Conservation (phyloP, 2,888 invertebrate genomes). For the Doris montereyensis region DNA sequence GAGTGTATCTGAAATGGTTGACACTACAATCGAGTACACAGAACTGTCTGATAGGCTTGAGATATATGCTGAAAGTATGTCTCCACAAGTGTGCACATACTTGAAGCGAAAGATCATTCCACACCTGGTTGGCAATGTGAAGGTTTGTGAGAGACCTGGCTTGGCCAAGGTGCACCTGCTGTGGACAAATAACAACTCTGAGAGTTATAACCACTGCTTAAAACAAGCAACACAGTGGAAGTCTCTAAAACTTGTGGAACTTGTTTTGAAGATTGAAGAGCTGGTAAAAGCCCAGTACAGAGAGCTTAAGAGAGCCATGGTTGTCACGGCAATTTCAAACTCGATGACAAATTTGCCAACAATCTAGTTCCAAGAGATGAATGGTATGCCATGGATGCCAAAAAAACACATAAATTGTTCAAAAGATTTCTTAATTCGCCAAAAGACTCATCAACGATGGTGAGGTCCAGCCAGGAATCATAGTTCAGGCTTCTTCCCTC, state of each 20-base stretch:
- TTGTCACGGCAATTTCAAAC: not conserved
- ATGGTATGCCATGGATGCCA: not conserved
- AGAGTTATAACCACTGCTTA: not conserved
- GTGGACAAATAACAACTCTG: not conserved
- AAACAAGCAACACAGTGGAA: not conserved
- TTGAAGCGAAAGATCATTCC: too few relatives aligned
- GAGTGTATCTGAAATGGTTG: too few relatives aligned
- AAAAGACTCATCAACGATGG: constrained; percentile 5
- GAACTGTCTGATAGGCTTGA: too few relatives aligned
- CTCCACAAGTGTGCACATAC: constrained; percentile 3
- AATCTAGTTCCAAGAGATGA: not conserved
- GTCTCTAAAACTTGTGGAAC: not conserved
- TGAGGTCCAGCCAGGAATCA: not conserved
- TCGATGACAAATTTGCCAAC: not conserved
- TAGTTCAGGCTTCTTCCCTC: not conserved
- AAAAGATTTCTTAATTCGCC: not conserved
- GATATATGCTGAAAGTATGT: not conserved
- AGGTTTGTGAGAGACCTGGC: not conserved
- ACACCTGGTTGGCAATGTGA: too few relatives aligned
- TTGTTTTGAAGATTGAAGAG: not conserved
- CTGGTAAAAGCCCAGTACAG: not conserved
- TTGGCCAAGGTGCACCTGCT: not conserved
- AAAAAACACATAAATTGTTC: not conserved
- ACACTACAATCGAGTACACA: too few relatives aligned
- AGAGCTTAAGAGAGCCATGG: not conserved